phyloP scores from a whole-genome alignment of 2,888 invertebrate genomes.

The Sinelater perroti region DNA sequence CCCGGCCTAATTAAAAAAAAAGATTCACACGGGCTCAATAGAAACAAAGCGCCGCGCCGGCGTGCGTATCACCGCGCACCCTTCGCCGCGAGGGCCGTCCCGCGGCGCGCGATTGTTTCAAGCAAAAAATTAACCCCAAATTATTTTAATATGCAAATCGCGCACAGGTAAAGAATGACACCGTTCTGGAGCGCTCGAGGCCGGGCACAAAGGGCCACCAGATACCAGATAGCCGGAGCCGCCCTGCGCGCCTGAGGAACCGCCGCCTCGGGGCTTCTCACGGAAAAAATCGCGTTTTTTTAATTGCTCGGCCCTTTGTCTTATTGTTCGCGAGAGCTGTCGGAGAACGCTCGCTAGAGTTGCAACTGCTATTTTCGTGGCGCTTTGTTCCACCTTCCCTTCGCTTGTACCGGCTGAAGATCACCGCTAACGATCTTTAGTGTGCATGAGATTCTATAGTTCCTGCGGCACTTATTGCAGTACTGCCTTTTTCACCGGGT shows the following conservation, averaged over 20 bases:
- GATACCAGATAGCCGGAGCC: conserved; percentile 30
- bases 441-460: too few relatives aligned
- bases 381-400: too few relatives aligned
- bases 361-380: too few relatives aligned
- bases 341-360: too few relatives aligned
- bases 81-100: conserved; percentile 40
- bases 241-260: conserved; percentile 33
- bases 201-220: conserved; percentile 32
- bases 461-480: too few relatives aligned
- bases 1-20: conserved; percentile 45
- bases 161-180: conserved; percentile 47
- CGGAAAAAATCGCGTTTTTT: conserved; percentile 28
- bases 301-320: background rate
- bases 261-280: conserved; percentile 28
- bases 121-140: conserved; percentile 56
- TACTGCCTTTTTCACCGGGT: too few relatives aligned
- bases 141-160: conserved; percentile 54
- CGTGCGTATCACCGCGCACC: conserved; percentile 53
- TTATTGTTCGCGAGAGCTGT: too few relatives aligned
- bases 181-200: conserved; percentile 33
- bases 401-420: too few relatives aligned
- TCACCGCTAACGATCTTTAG: too few relatives aligned
- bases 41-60: conserved; percentile 39
- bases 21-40: conserved; percentile 47
- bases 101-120: conserved; percentile 54